These are phyloP conservation scores for Lithophane ornitopus DNA, from an alignment of 2,888 invertebrate species.

Conservation along the genomic window DNA sequence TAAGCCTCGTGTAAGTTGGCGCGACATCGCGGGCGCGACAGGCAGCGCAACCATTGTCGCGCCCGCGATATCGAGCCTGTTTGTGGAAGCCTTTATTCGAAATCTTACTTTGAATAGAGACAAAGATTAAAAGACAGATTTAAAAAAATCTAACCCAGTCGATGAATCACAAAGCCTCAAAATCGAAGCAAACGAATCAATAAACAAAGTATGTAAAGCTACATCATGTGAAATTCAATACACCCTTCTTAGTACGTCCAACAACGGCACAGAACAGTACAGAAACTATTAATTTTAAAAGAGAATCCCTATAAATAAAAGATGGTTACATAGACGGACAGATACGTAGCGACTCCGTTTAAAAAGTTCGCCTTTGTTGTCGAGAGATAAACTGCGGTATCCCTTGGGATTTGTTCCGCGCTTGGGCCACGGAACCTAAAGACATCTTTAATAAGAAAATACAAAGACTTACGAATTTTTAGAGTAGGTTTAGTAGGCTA, in stretches of 20 bases:
- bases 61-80: too few relatives aligned
- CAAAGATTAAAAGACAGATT: not conserved
- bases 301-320: conserved; percentile 60
- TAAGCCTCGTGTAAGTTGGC: too few relatives aligned
- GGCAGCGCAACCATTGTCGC: too few relatives aligned
- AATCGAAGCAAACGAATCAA: not conserved
- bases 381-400: conserved; percentile 71
- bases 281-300: conserved; percentile 64
- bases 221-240: conserved; percentile 29
- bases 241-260: conserved; percentile 12
- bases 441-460: conserved; percentile 68
- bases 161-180: not conserved
- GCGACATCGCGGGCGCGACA: too few relatives aligned
- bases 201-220: conserved; percentile 8
- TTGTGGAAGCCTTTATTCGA: too few relatives aligned
- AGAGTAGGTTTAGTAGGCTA: conserved; percentile 44
- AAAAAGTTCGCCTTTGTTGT: conserved; percentile 71
- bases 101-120: not conserved
- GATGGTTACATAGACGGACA: conserved; percentile 60
- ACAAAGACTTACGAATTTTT: conserved; percentile 64
- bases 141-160: not conserved
- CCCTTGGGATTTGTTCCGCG: conserved; percentile 69
- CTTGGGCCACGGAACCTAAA: conserved; percentile 63
- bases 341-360: conserved; percentile 66
- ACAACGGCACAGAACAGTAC: conserved; percentile 17